Evolutionary conservation across 2,888 invertebrate species (phyloP), one percentile per base, ranked within the genome.

Genomic region (Trichacis sp.): DNA sequence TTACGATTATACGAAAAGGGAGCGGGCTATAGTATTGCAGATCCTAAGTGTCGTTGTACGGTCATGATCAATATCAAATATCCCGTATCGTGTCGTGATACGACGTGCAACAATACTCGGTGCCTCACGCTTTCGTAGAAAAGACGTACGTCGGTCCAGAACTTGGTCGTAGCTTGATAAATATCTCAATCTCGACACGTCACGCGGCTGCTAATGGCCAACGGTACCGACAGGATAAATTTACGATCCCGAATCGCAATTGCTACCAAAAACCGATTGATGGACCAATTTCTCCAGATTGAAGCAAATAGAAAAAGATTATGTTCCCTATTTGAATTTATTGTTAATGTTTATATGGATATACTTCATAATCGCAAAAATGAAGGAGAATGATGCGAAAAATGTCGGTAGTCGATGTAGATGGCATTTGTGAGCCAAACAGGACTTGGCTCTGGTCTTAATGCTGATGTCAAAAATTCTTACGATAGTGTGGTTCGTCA

Each of bases 21-120:
- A 43, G 61, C 47, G 61, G 17, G 46, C 46, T 58, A 50, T 42
- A 51, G 61, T 63, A 60, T 67, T 57, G 51, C 50, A 64, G 66
- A 63, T n/a, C 67, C 63, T 65, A 68, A 70, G 63, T 64, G 48
- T 43, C 18, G 20, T 43, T 48, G 50, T 59, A 53, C 61, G 68
- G 70, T 70, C 73, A 70, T 70, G 73, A 73, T 70, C 67, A 66
- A 61, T 70, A 73, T 71, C 73, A 61, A 70, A 68, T 69, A 71
- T 67, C 68, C 68, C 40, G 64, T 59, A 65, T 67, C 71, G 72
- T 67, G 71, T 69, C 69, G 72, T 68, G 69, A 69, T 72, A 70
- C 69, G 64, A 62, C 62, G 62, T 59, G 64, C 59, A 62, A 49
- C 42, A 61, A 58, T 64, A 68, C 60, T 59, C 65, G 65, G 68